phyloP scores from a whole-genome alignment of 2,113 vertebrate genomes.

The Lampris megalopsis region DNA sequence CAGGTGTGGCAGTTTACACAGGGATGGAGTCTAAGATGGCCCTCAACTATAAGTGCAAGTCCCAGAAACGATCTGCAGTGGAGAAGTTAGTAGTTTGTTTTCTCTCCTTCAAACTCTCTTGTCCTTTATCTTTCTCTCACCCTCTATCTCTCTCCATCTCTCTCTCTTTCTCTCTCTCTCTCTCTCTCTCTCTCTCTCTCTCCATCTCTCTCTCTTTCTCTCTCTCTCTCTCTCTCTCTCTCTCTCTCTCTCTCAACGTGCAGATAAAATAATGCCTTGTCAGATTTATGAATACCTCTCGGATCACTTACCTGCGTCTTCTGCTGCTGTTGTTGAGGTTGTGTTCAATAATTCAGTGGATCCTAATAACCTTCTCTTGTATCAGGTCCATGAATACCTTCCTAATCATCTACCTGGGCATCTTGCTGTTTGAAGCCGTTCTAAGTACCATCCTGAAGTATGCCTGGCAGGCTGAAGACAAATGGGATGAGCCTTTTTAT shows the following conservation, averaged over 20 bases:
- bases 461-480: slow-evolving; percentile 92
- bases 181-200: not conserved
- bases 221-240: not conserved
- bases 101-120: not conserved
- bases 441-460: slow-evolving; percentile 98
- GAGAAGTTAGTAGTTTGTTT: slow-evolving; percentile 89
- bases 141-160: not conserved
- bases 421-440: slow-evolving; percentile 93
- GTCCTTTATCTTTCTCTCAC: too few relatives aligned
- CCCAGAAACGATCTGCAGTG: slow-evolving; percentile 98
- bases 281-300: not conserved
- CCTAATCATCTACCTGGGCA: slow-evolving; percentile 95
- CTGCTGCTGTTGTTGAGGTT: not conserved
- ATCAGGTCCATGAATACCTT: slow-evolving; percentile 98
- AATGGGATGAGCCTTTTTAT: slow-evolving; percentile 97
- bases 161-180: not conserved
- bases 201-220: not conserved
- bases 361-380: not conserved
- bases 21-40: slow-evolving; percentile 99
- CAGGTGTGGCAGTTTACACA: slow-evolving; percentile 97
- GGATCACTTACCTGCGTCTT: not conserved
- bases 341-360: not conserved
- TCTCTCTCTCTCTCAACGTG: not conserved
- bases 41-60: slow-evolving; percentile 99
- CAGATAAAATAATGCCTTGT: not conserved